These are phyloP conservation scores for Limnephilus marmoratus DNA, from an alignment of 2,888 invertebrate genomes.

Conservation along the genomic window DNA sequence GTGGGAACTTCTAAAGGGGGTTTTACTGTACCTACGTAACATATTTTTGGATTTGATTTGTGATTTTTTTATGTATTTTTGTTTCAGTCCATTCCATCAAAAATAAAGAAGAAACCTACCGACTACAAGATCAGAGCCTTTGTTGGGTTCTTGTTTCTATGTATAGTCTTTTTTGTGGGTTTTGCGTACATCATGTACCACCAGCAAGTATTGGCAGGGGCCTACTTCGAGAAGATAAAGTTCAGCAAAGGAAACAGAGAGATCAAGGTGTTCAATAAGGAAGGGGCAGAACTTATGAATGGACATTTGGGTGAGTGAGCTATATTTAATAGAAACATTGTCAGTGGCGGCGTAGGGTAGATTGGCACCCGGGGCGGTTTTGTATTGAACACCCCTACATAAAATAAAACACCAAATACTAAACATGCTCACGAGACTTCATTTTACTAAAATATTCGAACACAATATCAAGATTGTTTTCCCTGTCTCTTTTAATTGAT, in stretches of 20 bases:
- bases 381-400: no score
- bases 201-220: conserved; percentile 87
- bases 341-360: no score
- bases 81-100: conserved; percentile 84
- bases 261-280: conserved; percentile 84
- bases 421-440: no score
- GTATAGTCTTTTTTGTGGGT: conserved; percentile 88
- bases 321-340: neutral
- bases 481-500: no score
- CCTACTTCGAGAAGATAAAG: conserved; percentile 90
- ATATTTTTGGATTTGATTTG: neutral
- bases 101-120: conserved; percentile 83
- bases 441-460: no score
- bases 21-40: no score
- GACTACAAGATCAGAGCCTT: conserved; percentile 90
- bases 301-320: conserved; percentile 78
- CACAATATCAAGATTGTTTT: no score
- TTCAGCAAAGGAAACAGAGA: conserved; percentile 88
- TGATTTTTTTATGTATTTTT: neutral
- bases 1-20: no score
- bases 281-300: conserved; percentile 83
- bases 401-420: no score
- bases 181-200: conserved; percentile 91
- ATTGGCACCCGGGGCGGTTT: no score
- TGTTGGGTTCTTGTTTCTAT: conserved; percentile 87